Base-by-base conservation (phyloP, 2,113 vertebrate genomes). In the Sander vitreus region DNA sequence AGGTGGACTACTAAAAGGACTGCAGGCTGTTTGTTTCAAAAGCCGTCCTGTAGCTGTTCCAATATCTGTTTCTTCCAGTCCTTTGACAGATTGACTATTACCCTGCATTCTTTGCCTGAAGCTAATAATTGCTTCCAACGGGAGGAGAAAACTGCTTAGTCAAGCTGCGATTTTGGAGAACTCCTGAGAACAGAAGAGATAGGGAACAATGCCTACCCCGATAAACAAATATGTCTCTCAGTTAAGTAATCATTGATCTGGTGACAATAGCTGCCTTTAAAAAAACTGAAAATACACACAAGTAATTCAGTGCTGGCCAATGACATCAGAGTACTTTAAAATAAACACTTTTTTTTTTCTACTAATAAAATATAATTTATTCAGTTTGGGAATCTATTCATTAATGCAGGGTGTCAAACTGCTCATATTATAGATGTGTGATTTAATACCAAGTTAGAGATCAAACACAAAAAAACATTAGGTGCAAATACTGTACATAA, bases 61-160 rank as follows among this genome's bases (percentile, higher is more conserved):
- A 36, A 15, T 64, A 68, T 43, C 47, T 65, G 30, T 43, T 43
- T 39, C 39, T 39, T 39, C 39, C 39, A 39, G 2, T 39, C 39
- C 39, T 39, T 39, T 39, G 39, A 33, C 39, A 39, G 39, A 9
- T 39, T 39, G 39, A 39, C 39, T 39, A 39, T 77, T 76, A 53
- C 50, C 57, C 69, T 62, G 64, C 58, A 58, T 82, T 39, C 3
- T 62, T 80, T 73, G 51, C 89, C 87, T 81, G 73, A 43, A 78
- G 80, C 69, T 51, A 19, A 54, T 91, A 91, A 93, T 91, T 88
- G 83, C 84, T 73, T 91, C 90, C 89, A 88, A 73, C 14, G 80
- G 80, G 89, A 90, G 75, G 63, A 64, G 6, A 70, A 55, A 88
- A 76, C 14, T 58, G 76, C 58, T 85, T 11, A 30, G 53, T 86